phyloP scores from a whole-genome alignment of 2,113 vertebrate species.

The Redunca redunca region DNA sequence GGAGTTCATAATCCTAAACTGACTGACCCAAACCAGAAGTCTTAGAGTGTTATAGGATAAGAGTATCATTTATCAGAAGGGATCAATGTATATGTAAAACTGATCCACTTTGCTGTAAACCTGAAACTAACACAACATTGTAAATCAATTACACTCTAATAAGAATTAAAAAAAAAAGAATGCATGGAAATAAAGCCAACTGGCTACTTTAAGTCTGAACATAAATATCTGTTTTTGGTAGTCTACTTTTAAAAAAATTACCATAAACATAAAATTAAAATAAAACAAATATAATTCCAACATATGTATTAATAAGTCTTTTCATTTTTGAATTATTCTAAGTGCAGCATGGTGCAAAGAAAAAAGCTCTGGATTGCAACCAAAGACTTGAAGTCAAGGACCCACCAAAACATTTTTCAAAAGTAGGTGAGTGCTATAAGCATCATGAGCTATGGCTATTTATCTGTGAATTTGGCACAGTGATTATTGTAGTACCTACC shows the following conservation, averaged over 20 bases:
- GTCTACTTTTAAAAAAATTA: not conserved
- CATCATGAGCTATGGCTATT: not conserved
- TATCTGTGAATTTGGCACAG: not conserved
- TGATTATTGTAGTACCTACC: not conserved
- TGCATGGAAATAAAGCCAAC: not conserved
- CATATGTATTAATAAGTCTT: not conserved
- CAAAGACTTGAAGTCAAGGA: not conserved
- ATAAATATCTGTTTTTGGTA: not conserved
- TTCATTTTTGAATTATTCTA: not conserved
- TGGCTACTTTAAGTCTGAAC: not conserved
- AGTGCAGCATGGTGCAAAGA: not conserved
- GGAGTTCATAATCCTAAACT: not conserved
- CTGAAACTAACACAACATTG: not conserved
- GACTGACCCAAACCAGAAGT: not conserved
- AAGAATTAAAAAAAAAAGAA: not conserved
- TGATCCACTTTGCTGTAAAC: not conserved
- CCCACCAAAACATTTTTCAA: not conserved
- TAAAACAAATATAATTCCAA: not conserved
- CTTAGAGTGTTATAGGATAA: not conserved
- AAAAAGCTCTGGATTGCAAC: not conserved
- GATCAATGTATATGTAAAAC: not conserved
- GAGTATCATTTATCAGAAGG: not conserved
- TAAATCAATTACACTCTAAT: not conserved
- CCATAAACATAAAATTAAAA: not conserved
- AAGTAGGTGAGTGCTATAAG: not conserved